Evolutionary conservation across 2,113 vertebrate genomes (phyloP), one percentile per base, ranked within the genome.

Genomic region (Hemicordylus capensis): DNA sequence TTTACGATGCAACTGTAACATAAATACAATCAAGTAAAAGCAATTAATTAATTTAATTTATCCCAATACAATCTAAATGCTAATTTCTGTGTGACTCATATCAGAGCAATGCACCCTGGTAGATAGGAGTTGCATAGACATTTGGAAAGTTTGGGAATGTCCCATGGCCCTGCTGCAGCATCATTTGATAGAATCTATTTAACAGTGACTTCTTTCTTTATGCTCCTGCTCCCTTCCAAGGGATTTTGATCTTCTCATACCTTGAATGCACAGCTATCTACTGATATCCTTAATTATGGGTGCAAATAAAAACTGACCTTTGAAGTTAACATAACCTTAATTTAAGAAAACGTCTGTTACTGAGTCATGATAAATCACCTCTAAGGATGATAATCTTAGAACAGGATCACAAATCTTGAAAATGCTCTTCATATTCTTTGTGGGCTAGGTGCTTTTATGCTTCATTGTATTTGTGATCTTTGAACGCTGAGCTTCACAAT

Each of bases 401-500:
- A 37, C 69, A 37, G n/a, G 17, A 56, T 37, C 44, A 12, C 9
- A 20, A 84, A 73, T 9, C 64, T 46, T 64, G 26, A 6, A 15
- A 9, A 63, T 77, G 61, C 26, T 89, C 14, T 87, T 79, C 44
- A 83, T 73, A 31, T n/a, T 24, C 39, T 77, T 81, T 67, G 3
- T 20, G n/a, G 64, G 81, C 79, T 63, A 37, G 39, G 63, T 77
- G 77, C 14, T 26, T 90, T 90, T 89, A 72, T 59, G 48, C 70
- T 74, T 56, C 75, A 44, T 79, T 4, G 4, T 48, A 81, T 87
- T 85, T 83, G 24, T 89, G 26, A 54, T 88, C 79, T 58, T 87
- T 87, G 86, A 91, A 80, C 84, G 89, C 83, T 80, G 79, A 90
- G 69, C 39, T 86, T 37, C 76, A 77, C 82, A 89, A 87, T 85